Conservation (phyloP, 2,888 invertebrate genomes). For the Myathropa florea region DNA sequence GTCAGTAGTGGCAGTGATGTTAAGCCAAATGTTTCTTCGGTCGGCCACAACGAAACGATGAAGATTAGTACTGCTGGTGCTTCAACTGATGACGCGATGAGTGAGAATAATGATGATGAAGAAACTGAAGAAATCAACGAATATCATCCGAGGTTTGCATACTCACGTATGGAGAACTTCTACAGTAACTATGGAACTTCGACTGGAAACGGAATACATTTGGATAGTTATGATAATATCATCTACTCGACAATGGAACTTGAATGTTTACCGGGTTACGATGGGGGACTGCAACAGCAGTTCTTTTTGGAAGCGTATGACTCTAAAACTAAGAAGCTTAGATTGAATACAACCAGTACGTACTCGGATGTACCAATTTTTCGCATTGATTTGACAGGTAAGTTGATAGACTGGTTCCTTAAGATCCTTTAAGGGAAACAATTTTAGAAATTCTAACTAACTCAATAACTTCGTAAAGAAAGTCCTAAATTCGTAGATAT, state of each 20-base stretch:
- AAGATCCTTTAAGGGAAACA: no score
- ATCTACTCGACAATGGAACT: slow-evolving; percentile 85
- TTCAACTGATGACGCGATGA: slow-evolving; percentile 27
- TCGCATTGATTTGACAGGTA: slow-evolving; percentile 81
- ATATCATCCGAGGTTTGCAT: slow-evolving; percentile 75
- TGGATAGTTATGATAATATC: slow-evolving; percentile 80
- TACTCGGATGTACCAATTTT: slow-evolving; percentile 84
- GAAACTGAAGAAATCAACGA: slow-evolving; percentile 67
- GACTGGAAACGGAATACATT: slow-evolving; percentile 74
- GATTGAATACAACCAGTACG: slow-evolving; percentile 86
- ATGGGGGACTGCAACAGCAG: slow-evolving; percentile 92
- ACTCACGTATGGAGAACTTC: slow-evolving; percentile 80
- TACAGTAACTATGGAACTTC: slow-evolving; percentile 77
- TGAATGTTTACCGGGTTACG: slow-evolving; percentile 93
- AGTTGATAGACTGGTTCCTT: slow-evolving; percentile 66
- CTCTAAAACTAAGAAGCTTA: slow-evolving; percentile 85
- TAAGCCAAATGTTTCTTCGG: slow-evolving; percentile 50
- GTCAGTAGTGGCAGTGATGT: no score
- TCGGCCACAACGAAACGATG: slow-evolving; percentile 53
- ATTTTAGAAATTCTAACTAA: no score
- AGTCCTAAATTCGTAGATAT: no score
- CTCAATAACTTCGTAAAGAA: no score
- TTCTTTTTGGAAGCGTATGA: slow-evolving; percentile 92
- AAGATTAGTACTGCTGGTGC: slow-evolving; percentile 40
- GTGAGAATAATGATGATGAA: slow-evolving; percentile 72